Evolutionary conservation across 2,888 invertebrate species (phyloP).

Genomic region (Halictus quadricinctus): DNA sequence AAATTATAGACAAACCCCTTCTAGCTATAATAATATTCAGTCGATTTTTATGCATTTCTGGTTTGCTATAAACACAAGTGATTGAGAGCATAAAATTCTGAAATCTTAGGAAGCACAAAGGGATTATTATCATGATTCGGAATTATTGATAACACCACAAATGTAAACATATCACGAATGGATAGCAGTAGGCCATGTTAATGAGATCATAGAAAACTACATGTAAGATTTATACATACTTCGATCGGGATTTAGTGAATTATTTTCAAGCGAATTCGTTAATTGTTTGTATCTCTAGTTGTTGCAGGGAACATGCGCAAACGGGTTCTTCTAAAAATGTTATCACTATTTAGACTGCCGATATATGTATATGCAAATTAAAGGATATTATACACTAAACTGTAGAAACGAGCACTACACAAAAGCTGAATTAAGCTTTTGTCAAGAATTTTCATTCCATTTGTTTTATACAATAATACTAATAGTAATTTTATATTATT

Average conservation of each 20-base stretch:
- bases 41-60: neutral
- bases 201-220: constrained; percentile 25
- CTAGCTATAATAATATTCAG: neutral
- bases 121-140: neutral
- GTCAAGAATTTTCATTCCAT: neutral
- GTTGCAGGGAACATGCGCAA: constrained; percentile 24
- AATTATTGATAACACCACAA: constrained; percentile 24
- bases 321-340: constrained; percentile 20
- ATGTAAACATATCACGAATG: constrained; percentile 19
- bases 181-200: constrained; percentile 15
- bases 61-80: neutral
- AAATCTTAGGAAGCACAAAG: constrained; percentile 27
- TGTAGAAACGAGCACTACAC: neutral
- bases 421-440: neutral
- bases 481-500: neutral
- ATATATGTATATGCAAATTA: neutral
- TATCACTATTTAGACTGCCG: neutral
- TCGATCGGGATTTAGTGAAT: constrained; percentile 16
- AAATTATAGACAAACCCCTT: constrained; percentile 34
- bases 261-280: constrained; percentile 44
- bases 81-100: constrained; percentile 18
- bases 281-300: constrained; percentile 22
- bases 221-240: constrained; percentile 14
- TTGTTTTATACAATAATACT: neutral
- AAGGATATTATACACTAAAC: neutral